A percentile compares a stretch with the other conserved stretches of the same genome.
Conservation (phyloP, 2,113 vertebrate genomes). For the Toxostoma redivivum region DNA sequence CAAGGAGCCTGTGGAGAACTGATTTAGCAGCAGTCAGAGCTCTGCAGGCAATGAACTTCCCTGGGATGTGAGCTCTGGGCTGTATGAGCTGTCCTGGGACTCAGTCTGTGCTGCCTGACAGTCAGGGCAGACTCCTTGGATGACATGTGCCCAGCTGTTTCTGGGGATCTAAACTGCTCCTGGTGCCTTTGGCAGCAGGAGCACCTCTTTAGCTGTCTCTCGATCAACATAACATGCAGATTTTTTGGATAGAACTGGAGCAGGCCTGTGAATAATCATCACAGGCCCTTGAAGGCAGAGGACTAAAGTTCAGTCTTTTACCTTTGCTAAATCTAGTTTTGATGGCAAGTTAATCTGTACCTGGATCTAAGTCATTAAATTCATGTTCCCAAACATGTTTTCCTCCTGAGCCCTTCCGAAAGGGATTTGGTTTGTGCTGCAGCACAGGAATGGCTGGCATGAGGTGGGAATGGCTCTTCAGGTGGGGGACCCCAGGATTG, state of each 20-base stretch:
- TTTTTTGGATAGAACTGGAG: not conserved
- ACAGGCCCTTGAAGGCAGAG: not conserved
- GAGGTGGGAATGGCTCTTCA: not conserved
- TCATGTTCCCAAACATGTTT: not conserved
- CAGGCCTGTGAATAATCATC: not conserved
- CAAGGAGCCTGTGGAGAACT: accelerated
- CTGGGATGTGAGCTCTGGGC: not conserved
- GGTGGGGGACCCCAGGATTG: not conserved
- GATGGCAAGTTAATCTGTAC: not conserved
- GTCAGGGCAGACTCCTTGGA: not conserved
- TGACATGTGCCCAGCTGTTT: not conserved
- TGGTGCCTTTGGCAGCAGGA: not conserved
- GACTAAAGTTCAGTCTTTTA: not conserved
- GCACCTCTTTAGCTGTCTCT: not conserved
- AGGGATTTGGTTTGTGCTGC: not conserved
- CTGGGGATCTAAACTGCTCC: not conserved
- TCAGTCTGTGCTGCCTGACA: accelerated
- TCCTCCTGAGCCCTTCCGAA: not conserved
- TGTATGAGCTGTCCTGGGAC: not conserved
- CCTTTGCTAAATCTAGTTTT: not conserved
- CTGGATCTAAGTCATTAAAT: not conserved
- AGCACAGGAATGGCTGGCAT: not conserved
- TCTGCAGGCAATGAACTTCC: not conserved
- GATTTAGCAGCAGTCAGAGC: not conserved
- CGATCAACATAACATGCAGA: not conserved